A percentile compares a stretch with the other conserved stretches of the same genome.
Conservation (phyloP, 92 coral and sea anemone genomes). For the Muricea muricata region DNA sequence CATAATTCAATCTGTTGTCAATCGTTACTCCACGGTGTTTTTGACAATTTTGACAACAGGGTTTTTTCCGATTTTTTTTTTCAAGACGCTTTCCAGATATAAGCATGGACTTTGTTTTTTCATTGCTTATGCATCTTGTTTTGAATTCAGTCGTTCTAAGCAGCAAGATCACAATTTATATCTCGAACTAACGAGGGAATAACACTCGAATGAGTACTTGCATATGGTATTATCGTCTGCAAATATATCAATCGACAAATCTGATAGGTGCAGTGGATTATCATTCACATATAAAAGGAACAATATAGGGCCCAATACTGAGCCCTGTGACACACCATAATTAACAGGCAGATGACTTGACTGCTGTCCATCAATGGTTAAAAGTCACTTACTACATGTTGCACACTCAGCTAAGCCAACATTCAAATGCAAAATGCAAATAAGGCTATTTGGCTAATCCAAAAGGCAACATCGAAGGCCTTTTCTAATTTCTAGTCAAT, state of each 20-base stretch:
- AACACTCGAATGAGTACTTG: constrained; percentile 37
- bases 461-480: too few relatives aligned
- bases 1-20: too few relatives aligned
- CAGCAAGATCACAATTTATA: constrained; percentile 46
- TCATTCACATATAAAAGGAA: constrained; percentile 49
- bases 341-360: background rate
- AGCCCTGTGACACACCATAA: background rate
- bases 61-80: constrained; percentile 3
- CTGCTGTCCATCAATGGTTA: background rate
- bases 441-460: too few relatives aligned
- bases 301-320: background rate
- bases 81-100: constrained; percentile 49
- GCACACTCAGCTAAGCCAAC: too few relatives aligned
- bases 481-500: too few relatives aligned
- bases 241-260: constrained; percentile 33
- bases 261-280: constrained; percentile 38
- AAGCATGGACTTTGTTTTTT: constrained; percentile 33
- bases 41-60: too few relatives aligned
- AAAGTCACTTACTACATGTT: background rate
- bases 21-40: too few relatives aligned
- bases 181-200: constrained; percentile 21
- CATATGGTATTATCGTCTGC: constrained; percentile 59
- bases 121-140: constrained; percentile 30
- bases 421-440: too few relatives aligned
- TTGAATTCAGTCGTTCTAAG: constrained; percentile 27